Percentiles rank a stretch among this genome's conserved stretches.
phyloP scores from a whole-genome alignment of 2,113 vertebrate genomes.

The Panthera tigris region DNA sequence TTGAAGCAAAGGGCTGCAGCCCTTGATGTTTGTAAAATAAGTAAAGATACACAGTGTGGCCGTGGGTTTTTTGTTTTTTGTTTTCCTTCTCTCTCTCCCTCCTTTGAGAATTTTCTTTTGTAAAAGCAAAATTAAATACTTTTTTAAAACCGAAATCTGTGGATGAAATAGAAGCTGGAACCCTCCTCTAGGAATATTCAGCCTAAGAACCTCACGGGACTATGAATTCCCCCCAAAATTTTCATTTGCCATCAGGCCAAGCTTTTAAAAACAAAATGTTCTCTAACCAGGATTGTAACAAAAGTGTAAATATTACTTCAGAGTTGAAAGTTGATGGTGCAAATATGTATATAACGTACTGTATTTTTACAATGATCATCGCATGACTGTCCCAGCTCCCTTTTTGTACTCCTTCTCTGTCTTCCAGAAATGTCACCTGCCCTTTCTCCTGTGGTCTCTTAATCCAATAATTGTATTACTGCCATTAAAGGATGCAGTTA shows the following conservation, averaged over 20 bases:
- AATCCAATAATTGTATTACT: conserved; percentile 82
- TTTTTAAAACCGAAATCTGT: conserved; percentile 71
- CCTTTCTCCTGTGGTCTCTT: conserved; percentile 78
- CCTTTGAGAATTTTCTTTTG: conserved; percentile 62
- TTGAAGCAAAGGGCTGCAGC: not conserved
- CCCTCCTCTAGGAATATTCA: conserved; percentile 39
- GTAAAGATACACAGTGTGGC: not conserved
- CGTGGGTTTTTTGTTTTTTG: not conserved
- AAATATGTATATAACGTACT: conserved; percentile 82
- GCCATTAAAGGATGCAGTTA: conserved; percentile 85
- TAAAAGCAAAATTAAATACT: conserved; percentile 68
- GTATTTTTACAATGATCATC: conserved; percentile 84
- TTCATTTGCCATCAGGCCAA: conserved; percentile 69
- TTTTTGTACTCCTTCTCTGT: conserved; percentile 79
- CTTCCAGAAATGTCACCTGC: conserved; percentile 76
- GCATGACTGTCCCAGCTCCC: conserved; percentile 74
- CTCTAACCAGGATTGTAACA: conserved; percentile 80
- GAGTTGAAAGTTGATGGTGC: conserved; percentile 77
- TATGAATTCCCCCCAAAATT: conserved; percentile 54
- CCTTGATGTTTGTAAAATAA: not conserved
- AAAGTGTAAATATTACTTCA: conserved; percentile 83
- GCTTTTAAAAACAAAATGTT: conserved; percentile 80
- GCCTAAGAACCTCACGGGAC: conserved; percentile 63
- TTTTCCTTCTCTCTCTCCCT: not conserved
- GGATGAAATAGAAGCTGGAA: conserved; percentile 67